These are phyloP conservation scores for Orthonevra nobilis DNA, from an alignment of 2,888 invertebrate genomes.

Conservation along the genomic window DNA sequence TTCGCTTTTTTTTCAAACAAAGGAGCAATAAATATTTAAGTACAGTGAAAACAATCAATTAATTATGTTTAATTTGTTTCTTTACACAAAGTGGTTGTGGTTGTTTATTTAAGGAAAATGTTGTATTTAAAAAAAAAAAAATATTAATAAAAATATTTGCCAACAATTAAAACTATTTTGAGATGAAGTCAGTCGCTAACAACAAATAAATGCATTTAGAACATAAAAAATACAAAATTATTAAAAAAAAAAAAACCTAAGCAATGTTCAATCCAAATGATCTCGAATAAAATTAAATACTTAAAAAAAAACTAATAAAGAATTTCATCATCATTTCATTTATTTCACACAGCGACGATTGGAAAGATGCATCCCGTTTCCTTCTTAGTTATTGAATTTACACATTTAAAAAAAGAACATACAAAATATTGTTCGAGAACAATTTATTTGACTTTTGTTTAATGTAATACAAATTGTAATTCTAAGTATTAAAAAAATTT, in stretches of 20 bases:
- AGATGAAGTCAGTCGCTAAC: background rate
- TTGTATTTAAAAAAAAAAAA: slow-evolving; percentile 10
- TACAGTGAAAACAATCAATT: slow-evolving; percentile 21
- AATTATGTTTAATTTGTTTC: background rate
- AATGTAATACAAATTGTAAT: slow-evolving; percentile 21
- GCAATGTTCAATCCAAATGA: slow-evolving; percentile 39
- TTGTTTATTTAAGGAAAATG: slow-evolving; percentile 30
- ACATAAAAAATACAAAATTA: background rate
- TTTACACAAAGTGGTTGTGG: slow-evolving; percentile 37
- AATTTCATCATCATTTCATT: background rate
- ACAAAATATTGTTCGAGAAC: background rate
- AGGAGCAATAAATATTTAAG: slow-evolving; percentile 4
- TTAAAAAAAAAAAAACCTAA: slow-evolving; percentile 4
- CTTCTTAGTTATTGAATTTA: slow-evolving; percentile 52
- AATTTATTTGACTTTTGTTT: slow-evolving; percentile 27
- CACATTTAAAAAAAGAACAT: background rate
- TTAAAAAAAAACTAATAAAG: slow-evolving; percentile 2
- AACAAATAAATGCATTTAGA: slow-evolving; percentile 37
- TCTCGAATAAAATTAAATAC: slow-evolving; percentile 28
- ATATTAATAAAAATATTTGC: slow-evolving; percentile 2
- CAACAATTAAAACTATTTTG: slow-evolving; percentile 5
- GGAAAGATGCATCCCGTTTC: slow-evolving; percentile 44
- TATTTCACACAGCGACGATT: slow-evolving; percentile 1
- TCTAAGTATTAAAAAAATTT: slow-evolving; percentile 28
- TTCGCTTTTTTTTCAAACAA: slow-evolving; percentile 8